Evolutionary conservation across 2,888 invertebrate genomes (phyloP).

Genomic region (Lithodes maja): DNA sequence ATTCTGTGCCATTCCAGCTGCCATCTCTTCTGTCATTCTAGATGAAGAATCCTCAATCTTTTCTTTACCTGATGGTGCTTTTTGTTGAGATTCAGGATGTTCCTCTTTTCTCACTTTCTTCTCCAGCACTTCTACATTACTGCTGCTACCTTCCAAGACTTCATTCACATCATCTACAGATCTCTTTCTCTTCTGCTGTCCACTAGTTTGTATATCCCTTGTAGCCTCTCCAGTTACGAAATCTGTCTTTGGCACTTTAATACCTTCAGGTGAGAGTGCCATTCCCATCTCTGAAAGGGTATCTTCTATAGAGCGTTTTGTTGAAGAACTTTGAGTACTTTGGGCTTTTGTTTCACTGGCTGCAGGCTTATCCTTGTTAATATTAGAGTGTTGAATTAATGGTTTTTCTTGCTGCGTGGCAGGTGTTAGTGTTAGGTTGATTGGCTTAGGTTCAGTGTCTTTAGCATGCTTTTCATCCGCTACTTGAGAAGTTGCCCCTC

Average conservation of each 20-base stretch:
- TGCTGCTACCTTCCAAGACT: background rate
- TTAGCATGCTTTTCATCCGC: too few relatives aligned
- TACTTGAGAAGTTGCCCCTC: too few relatives aligned
- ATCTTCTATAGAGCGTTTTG: background rate
- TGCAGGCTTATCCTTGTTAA: too few relatives aligned
- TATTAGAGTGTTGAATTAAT: too few relatives aligned
- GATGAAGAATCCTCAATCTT: background rate
- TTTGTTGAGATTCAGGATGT: background rate
- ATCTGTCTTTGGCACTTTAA: background rate
- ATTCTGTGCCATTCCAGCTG: background rate
- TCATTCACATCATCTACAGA: background rate
- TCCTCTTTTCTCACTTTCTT: background rate
- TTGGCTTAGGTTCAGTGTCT: too few relatives aligned
- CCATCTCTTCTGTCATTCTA: background rate
- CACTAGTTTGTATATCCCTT: background rate
- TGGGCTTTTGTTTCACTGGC: too few relatives aligned
- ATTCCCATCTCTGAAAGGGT: slow-evolving; percentile 1
- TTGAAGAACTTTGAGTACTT: too few relatives aligned
- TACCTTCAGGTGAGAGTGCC: background rate
- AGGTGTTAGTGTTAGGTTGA: too few relatives aligned
- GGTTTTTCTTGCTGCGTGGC: too few relatives aligned
- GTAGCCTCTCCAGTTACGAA: background rate
- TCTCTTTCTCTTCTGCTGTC: background rate
- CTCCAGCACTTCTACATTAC: background rate
- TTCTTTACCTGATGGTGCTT: background rate